Evolutionary conservation across 2,888 invertebrate genomes (phyloP).

Genomic region (Branchellion lobata): DNA sequence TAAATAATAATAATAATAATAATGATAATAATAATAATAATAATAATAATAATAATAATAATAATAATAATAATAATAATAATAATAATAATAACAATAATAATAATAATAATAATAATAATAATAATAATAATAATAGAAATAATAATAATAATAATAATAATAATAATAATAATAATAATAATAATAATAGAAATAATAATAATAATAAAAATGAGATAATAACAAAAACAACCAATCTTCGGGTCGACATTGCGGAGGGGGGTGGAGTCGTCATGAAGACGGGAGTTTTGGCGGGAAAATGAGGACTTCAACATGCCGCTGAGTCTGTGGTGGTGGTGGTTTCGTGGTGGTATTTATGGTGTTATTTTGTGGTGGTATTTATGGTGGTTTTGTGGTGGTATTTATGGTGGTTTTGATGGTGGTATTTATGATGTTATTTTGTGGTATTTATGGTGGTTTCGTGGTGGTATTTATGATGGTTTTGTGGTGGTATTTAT

Average conservation of each 20-base stretch:
- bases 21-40: too few relatives aligned
- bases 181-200: background rate
- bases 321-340: conserved; percentile 13
- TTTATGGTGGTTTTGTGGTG: too few relatives aligned
- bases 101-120: too few relatives aligned
- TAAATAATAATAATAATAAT: too few relatives aligned
- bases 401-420: background rate
- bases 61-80: too few relatives aligned
- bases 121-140: too few relatives aligned
- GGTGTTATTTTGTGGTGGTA: too few relatives aligned
- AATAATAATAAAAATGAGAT: background rate
- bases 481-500: too few relatives aligned
- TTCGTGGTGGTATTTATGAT: background rate
- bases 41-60: too few relatives aligned
- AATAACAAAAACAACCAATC: background rate
- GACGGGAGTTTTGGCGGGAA: conserved; percentile 20
- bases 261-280: conserved; percentile 5
- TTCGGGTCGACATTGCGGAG: background rate
- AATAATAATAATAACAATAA: too few relatives aligned
- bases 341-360: too few relatives aligned
- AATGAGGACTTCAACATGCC: background rate
- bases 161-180: background rate
- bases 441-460: background rate
- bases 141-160: too few relatives aligned
- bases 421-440: background rate